Percentiles rank a stretch among this genome's conserved stretches.
Evolutionary conservation across 2,113 vertebrate species (phyloP).

Genomic region (Tupaia chinensis): DNA sequence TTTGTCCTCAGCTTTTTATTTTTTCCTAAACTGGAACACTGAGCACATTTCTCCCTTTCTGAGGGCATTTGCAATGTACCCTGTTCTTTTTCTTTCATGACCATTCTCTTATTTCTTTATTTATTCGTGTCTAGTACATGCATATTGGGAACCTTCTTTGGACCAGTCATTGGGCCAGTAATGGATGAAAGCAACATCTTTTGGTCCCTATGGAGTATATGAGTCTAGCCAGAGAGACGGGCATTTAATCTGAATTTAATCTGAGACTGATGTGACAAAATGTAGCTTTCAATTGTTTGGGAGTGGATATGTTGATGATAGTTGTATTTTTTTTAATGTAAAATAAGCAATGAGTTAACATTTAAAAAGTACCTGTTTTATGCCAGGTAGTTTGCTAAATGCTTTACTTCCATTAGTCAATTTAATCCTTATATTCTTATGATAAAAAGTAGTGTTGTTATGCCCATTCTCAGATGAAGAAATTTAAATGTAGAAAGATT

Average conservation of each 20-base stretch:
- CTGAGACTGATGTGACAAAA: not conserved
- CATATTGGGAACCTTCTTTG: not conserved
- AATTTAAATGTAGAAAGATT: not conserved
- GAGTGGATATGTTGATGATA: not conserved
- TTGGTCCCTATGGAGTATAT: not conserved
- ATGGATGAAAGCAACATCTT: not conserved
- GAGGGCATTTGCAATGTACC: not conserved
- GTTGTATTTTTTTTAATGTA: not conserved
- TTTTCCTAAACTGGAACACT: not conserved
- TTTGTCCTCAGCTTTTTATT: not conserved
- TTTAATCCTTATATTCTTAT: not conserved
- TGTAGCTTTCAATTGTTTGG: not conserved
- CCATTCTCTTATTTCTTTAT: not conserved
- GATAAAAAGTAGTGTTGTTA: not conserved
- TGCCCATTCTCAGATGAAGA: not conserved
- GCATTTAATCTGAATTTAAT: constrained; percentile 32
- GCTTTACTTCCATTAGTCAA: not conserved
- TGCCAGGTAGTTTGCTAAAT: not conserved
- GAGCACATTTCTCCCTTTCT: not conserved
- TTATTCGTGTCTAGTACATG: constrained; percentile 10
- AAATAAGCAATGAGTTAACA: not conserved
- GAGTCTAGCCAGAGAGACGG: not conserved
- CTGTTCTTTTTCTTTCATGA: not conserved
- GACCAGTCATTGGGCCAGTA: not conserved
- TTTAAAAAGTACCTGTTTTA: not conserved